Evolutionary conservation across 2,888 invertebrate species (phyloP), one percentile per base, ranked within the genome.

Genomic region (Balanococcus diminutus): DNA sequence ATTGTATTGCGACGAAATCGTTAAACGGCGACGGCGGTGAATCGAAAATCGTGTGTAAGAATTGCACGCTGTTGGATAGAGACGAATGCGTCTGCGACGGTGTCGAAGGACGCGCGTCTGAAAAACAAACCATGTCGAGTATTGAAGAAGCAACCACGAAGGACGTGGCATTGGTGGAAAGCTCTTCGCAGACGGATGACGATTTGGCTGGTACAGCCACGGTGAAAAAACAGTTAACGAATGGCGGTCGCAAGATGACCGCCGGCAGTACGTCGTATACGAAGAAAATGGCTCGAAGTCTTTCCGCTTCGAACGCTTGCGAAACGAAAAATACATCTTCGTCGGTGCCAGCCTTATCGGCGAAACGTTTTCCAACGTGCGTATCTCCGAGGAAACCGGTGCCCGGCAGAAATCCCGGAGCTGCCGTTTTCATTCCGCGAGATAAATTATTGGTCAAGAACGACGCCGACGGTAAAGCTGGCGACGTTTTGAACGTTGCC

Each of bases 331-430:
- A 2, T 19, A 31, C 61, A 1, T 25, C 46, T 8, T 5, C 51
- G 28, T 42, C 75, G 19, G 11, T 39, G n/a, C 46, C 75, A 39
- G n/a, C 85, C 0, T 32, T 75, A 28, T 9, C 79, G 28, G 28
- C 46, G 11, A 72, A 42, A 46, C 72, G 84, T 36, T 31, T 75
- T 32, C 22, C 84, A 14, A 19, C 19, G 16, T 79, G 46, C 51
- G 28, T 16, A 16, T 84, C 84, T 19, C 84, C 84, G 0, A 16
- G 46, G 3, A 83, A 86, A 82, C 67, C 82, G n/a, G 67, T 83
- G 19, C 87, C 88, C 0, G 88, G 88, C 28, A 81, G 87, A 36
- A 88, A 88, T 84, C 84, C 87, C 1, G 87, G 87, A 11, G 88
- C 88, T 19, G 86, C 86, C 16, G 86, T 84, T 8, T 88, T 88